Conservation (phyloP, 2,888 invertebrate species). For the Lymantria monacha region DNA sequence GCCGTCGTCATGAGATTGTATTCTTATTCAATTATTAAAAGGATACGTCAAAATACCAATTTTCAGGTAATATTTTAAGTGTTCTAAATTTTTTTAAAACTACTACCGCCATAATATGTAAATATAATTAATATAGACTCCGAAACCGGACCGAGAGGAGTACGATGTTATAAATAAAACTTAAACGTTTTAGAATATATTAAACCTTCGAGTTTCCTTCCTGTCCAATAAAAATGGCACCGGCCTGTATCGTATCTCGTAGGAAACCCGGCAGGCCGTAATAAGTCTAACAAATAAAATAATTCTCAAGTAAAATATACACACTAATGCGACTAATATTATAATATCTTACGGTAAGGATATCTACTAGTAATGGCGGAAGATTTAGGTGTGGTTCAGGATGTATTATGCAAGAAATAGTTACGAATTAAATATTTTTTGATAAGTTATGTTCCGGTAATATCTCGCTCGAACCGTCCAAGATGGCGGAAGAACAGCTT, state of each 20-base stretch:
- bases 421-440: conserved; percentile 16
- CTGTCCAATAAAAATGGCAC: conserved; percentile 78
- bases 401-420: conserved; percentile 39
- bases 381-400: conserved; percentile 71
- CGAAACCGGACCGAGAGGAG: conserved; percentile 44
- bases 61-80: too few relatives aligned
- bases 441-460: too few relatives aligned
- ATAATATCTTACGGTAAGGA: conserved; percentile 75
- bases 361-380: conserved; percentile 74
- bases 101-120: conserved; percentile 6
- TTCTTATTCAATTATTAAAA: too few relatives aligned
- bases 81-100: background rate
- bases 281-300: conserved; percentile 80
- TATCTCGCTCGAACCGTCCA: too few relatives aligned
- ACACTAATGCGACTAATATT: conserved; percentile 81
- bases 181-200: conserved; percentile 67
- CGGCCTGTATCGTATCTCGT: conserved; percentile 67
- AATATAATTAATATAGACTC: conserved; percentile 6
- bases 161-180: conserved; percentile 57
- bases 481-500: too few relatives aligned
- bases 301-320: conserved; percentile 76
- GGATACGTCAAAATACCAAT: too few relatives aligned
- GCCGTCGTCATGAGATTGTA: too few relatives aligned
- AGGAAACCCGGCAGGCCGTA: conserved; percentile 71
- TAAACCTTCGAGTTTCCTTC: conserved; percentile 78